Percentiles rank a stretch among this genome's conserved stretches.
phyloP scores from a whole-genome alignment of 2,113 vertebrate genomes.

The Bubo scandiacus region DNA sequence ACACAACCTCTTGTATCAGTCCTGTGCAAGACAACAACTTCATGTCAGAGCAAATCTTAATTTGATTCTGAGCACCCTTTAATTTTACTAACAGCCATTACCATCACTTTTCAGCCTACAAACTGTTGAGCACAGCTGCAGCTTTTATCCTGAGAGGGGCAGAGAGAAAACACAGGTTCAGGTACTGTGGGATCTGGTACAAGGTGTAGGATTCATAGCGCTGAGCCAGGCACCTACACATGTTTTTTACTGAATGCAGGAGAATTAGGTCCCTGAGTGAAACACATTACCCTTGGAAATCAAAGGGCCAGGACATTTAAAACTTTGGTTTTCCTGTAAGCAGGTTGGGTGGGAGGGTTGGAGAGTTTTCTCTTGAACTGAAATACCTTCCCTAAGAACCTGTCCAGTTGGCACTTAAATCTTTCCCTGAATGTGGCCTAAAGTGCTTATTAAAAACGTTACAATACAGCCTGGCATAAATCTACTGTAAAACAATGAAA shows the following conservation, averaged over 20 bases:
- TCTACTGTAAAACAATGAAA: fast-evolving
- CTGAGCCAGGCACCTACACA: not conserved
- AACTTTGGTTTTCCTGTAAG: not conserved
- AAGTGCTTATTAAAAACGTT: not conserved
- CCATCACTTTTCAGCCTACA: not conserved
- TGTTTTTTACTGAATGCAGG: not conserved
- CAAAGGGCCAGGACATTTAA: not conserved
- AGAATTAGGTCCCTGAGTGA: not conserved
- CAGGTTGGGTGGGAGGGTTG: fast-evolving
- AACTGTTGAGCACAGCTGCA: not conserved
- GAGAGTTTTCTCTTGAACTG: not conserved
- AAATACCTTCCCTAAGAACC: not conserved
- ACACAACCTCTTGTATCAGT: not conserved
- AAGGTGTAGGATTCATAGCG: not conserved
- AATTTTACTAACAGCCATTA: not conserved
- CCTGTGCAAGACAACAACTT: not conserved
- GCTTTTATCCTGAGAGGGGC: not conserved
- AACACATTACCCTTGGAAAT: not conserved
- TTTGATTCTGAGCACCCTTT: not conserved
- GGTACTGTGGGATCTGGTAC: no score
- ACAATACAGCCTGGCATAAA: not conserved
- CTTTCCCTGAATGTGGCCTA: not conserved
- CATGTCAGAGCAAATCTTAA: not conserved
- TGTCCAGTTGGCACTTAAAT: not conserved
- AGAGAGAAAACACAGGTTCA: not conserved